Evolutionary conservation across 2,113 vertebrate species (phyloP).

Genomic region (Raja brachyura): DNA sequence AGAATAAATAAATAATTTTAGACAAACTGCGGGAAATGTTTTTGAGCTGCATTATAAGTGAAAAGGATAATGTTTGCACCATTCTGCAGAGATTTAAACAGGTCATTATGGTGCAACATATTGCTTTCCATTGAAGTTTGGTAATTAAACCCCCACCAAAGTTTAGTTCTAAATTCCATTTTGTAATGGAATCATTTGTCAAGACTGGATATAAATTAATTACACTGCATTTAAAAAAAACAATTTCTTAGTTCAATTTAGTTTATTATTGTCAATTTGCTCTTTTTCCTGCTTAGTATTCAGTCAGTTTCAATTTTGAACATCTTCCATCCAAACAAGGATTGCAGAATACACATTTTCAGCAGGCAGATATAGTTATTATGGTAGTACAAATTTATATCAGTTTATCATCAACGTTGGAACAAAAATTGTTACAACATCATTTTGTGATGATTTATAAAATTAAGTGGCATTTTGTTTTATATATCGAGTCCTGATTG

Average conservation of each 20-base stretch:
- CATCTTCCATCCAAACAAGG: neutral
- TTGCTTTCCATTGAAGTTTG: neutral
- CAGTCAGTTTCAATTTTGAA: slow-evolving; percentile 7
- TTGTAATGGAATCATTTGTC: neutral
- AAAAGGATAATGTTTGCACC: neutral
- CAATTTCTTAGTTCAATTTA: too few species aligned
- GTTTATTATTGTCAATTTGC: neutral
- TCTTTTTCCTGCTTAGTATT: neutral
- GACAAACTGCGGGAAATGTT: neutral
- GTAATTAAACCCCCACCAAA: neutral
- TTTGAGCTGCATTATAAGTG: neutral
- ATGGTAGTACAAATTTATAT: neutral
- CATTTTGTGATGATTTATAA: neutral
- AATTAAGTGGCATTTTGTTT: neutral
- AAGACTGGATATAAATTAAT: neutral
- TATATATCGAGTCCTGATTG: neutral
- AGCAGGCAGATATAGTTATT: neutral
- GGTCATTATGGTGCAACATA: neutral
- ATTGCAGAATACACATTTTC: neutral
- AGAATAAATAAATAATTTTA: neutral
- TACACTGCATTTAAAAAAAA: neutral
- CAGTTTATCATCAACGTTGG: neutral
- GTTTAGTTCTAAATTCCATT: slow-evolving; percentile 3
- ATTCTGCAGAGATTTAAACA: neutral
- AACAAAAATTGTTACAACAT: neutral